Base-by-base conservation (phyloP, 2,888 invertebrate species). In the Metopia argyrocephala region DNA sequence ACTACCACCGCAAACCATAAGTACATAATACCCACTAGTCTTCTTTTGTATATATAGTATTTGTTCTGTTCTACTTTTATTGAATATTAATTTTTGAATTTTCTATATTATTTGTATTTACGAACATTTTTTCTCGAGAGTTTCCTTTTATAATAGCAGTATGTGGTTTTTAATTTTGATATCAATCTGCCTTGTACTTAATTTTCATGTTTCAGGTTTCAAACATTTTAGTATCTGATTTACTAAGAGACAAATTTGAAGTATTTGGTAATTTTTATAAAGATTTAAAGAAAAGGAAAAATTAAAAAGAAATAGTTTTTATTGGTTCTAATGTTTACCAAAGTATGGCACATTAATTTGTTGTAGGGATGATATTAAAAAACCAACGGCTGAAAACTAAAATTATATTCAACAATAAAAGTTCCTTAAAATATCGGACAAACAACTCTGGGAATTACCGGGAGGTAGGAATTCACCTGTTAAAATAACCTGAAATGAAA, bases 341-440 rank as follows among this genome's bases (percentile, higher is more conserved):
- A 74, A 74, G 21, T 64, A 69, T 74, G 74, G 56, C 64, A 59
- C 38, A 56, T 57, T 64, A 69, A 79, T 69, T 79, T 74, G 57
- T 74, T 50, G 25, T 57, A 65, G 31, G 31, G 56, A 57, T 38
- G 48, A 74, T 61, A 31, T 64, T 65, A 64, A 74, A 23, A 5
- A 21, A 50, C 46, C 52, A 64, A 74, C 74, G 74, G 57, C 74
- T 74, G n/a, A n/a, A n/a, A n/a, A n/a, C n/a, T n/a, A n/a, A n/a
- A n/a, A n/a, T n/a, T n/a, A n/a, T n/a, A n/a, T n/a, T n/a, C n/a
- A n/a, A n/a, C n/a, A n/a, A n/a, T n/a, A n/a, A n/a, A n/a, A n/a
- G n/a, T n/a, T n/a, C n/a, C n/a, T n/a, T n/a, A n/a, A n/a, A n/a
- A n/a, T n/a, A n/a, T n/a, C n/a, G n/a, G n/a, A n/a, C n/a, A n/a